Evolutionary conservation across 2,888 invertebrate species (phyloP).

Genomic region (Ochropleura leucogaster): DNA sequence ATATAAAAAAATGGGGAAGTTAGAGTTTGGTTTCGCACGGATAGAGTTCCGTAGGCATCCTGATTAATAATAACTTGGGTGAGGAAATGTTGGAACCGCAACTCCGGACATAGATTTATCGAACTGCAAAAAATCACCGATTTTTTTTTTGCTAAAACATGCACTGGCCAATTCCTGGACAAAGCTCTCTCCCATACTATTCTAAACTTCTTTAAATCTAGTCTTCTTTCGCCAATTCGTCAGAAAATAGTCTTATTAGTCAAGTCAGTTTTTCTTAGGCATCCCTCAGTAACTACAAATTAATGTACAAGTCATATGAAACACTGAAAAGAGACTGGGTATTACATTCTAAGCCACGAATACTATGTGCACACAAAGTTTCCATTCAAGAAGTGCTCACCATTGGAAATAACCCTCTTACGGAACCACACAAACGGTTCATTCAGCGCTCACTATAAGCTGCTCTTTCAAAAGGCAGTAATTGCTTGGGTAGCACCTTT

Average conservation of each 20-base stretch:
- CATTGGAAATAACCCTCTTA: neutral
- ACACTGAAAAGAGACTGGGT: neutral
- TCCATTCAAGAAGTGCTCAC: conserved; percentile 4
- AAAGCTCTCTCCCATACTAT: too few relatives aligned
- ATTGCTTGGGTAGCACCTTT: conserved; percentile 32
- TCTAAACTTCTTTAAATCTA: too few relatives aligned
- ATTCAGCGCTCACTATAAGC: conserved; percentile 29
- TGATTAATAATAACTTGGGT: neutral
- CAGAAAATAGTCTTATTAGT: too few relatives aligned
- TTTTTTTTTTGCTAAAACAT: too few relatives aligned
- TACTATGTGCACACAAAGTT: conserved; percentile 1
- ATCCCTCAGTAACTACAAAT: neutral
- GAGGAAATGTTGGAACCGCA: neutral
- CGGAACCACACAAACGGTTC: conserved; percentile 6
- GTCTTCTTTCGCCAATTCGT: too few relatives aligned
- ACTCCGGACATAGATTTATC: too few relatives aligned
- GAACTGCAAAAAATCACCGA: too few relatives aligned
- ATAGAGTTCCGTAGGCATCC: conserved; percentile 10
- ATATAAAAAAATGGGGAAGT: conserved; percentile 45
- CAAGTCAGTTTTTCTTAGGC: too few relatives aligned
- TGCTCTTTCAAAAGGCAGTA: conserved; percentile 47
- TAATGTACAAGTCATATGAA: neutral
- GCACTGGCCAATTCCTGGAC: too few relatives aligned
- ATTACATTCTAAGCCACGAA: neutral
- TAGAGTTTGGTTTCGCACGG: neutral